phyloP scores from a whole-genome alignment of 2,888 invertebrate species.

The Thalpophila matura region DNA sequence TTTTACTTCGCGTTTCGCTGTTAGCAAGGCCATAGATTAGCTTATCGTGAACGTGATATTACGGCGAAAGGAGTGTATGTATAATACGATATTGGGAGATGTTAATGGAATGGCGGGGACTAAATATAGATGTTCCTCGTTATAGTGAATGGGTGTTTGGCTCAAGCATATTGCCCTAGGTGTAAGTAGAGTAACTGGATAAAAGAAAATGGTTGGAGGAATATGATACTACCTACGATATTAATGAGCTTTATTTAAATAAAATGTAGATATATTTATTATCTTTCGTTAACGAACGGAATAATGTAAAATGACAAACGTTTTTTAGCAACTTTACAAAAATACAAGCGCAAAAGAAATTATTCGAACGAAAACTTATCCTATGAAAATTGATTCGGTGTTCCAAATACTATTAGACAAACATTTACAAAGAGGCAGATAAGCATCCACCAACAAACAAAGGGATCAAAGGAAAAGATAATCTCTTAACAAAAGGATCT shows the following conservation, averaged over 20 bases:
- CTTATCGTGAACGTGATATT: conserved; percentile 51
- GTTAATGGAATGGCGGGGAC: conserved; percentile 35
- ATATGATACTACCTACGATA: neutral
- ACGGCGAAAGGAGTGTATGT: conserved; percentile 29
- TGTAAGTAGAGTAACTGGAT: neutral
- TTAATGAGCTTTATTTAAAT: conserved; percentile 1
- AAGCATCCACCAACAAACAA: conserved; percentile 27
- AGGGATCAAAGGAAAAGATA: conserved; percentile 28
- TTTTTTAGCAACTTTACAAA: conserved; percentile 2
- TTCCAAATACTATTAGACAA: conserved; percentile 21
- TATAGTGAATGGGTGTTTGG: conserved; percentile 27
- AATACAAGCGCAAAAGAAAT: conserved; percentile 29
- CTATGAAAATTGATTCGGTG: conserved; percentile 39
- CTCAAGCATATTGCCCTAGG: neutral
- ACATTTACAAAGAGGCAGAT: conserved; percentile 30
- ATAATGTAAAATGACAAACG: conserved; percentile 13
- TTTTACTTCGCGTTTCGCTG: conserved; percentile 54
- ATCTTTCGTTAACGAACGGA: neutral
- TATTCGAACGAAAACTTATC: conserved; percentile 35
- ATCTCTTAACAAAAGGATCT: conserved; percentile 15
- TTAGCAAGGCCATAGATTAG: conserved; percentile 54
- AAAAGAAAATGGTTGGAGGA: neutral
- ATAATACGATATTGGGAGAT: conserved; percentile 37
- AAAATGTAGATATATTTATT: neutral
- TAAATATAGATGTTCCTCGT: conserved; percentile 40